phyloP scores from a whole-genome alignment of 2,797 vertebrate species.

The Melanotaenia nigrans region DNA sequence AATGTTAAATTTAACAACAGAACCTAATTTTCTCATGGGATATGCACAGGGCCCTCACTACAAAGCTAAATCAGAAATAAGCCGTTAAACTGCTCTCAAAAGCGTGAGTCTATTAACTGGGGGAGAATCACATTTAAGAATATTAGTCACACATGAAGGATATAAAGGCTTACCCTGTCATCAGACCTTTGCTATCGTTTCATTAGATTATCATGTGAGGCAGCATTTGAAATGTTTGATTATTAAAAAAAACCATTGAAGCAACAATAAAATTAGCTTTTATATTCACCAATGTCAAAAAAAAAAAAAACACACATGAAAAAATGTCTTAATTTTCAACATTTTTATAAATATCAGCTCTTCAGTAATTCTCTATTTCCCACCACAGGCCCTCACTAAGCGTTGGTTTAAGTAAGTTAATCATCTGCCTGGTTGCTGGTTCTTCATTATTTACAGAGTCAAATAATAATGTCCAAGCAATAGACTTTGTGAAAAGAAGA shows the following conservation, averaged over 20 bases:
- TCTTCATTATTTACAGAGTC: neutral
- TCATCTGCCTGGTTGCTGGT: conserved; percentile 2
- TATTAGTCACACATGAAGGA: conserved; percentile 35
- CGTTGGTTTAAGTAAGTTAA: neutral
- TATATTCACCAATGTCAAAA: conserved; percentile 15
- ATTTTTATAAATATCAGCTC: conserved; percentile 11
- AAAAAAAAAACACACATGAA: neutral
- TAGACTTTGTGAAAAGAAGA: neutral
- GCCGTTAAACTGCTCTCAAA: conserved; percentile 18
- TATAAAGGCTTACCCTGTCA: conserved; percentile 5
- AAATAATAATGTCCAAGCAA: neutral
- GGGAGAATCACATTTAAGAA: conserved; percentile 28
- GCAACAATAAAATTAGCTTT: conserved; percentile 8
- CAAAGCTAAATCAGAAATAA: conserved; percentile 26
- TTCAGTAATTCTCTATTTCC: neutral
- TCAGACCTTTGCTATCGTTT: conserved; percentile 7
- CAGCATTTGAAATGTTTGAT: neutral
- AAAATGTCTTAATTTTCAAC: neutral
- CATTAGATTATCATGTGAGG: conserved; percentile 8
- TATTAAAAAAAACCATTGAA: conserved; percentile 13
- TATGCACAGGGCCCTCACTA: conserved; percentile 7
- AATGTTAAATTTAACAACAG: conserved; percentile 10
- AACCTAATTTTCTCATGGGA: conserved; percentile 18
- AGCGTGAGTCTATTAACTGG: conserved; percentile 18
- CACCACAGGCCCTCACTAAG: conserved; percentile 6